phyloP scores from a whole-genome alignment of 1,140 invertebrate genomes.

The Brachionus koreanus region DNA sequence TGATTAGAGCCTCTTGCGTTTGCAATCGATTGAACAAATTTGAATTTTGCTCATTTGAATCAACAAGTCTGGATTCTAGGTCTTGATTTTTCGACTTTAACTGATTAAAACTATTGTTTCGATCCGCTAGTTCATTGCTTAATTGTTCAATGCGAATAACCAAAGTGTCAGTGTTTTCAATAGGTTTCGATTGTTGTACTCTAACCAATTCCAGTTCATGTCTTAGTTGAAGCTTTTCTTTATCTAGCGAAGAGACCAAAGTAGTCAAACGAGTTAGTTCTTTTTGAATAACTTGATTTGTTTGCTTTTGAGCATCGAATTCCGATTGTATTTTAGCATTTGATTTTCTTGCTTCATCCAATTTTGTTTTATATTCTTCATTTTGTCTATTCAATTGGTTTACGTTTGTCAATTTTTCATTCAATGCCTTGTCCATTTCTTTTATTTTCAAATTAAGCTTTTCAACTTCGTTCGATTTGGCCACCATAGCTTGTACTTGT shows the following conservation, averaged over 20 bases:
- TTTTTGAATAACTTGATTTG: constrained; percentile 34
- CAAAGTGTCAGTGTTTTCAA: background rate
- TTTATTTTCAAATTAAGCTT: background rate
- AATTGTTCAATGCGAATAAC: background rate
- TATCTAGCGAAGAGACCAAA: background rate
- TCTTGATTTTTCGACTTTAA: background rate
- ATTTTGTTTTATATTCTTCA: background rate
- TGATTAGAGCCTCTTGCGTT: constrained; percentile 23
- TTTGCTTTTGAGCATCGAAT: background rate
- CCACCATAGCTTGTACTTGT: background rate
- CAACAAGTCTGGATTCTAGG: background rate
- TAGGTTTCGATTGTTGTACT: background rate
- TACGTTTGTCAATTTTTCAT: background rate
- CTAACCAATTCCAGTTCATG: background rate
- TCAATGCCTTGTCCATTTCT: constrained; percentile 6
- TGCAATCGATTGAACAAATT: background rate
- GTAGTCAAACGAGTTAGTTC: background rate
- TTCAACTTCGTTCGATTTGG: constrained; percentile 1
- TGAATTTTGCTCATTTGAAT: background rate
- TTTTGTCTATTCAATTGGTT: background rate
- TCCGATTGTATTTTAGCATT: background rate
- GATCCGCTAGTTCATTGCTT: background rate
- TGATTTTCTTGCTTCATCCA: background rate
- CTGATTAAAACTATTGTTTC: background rate
- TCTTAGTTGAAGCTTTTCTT: background rate